Evolutionary conservation across 2,797 vertebrate genomes (phyloP), one percentile per base, ranked within the genome.

Genomic region (Bucorvus abyssinicus): DNA sequence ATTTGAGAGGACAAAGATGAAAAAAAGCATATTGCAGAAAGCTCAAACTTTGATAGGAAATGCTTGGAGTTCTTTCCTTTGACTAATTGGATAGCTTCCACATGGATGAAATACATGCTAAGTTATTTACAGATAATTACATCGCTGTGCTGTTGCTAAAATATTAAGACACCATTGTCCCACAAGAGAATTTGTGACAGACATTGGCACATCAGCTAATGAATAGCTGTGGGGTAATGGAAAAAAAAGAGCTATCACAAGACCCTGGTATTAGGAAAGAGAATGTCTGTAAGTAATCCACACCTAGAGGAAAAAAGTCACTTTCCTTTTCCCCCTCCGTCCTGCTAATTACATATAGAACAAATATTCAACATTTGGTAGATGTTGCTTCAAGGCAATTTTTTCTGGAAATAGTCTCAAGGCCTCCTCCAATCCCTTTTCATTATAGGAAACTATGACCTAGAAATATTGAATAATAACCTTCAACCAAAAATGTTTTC

Each of bases 101-200:
- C 97, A 94, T 95, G 96, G 95, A 96, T 97, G 89, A 97, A 97
- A 97, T 97, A 96, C 96, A 96, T 97, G 95, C 64, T 98, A 97
- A 98, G 98, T 98, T 98, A 98, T 98, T 98, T 98, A 98, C 96
- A 98, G 97, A 98, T 98, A 98, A 98, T 98, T 98, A 97, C 95
- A 97, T 96, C 8, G 56, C 95, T 97, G 87, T 92, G 89, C 94
- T 97, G 88, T 98, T 98, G 95, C 97, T 98, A 97, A 98, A 98
- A 98, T 98, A 98, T 98, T 98, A 97, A 98, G 97, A 98, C 93
- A 97, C 93, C 85, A 68, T 95, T 97, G 96, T 98, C 97, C 97
- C 98, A 97, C 83, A 97, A 97, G 97, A 98, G 95, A 97, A 95
- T 97, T 70, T 97, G 94, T 95, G 97, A 97, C 92, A 97, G 96